Base-by-base conservation (phyloP, 2,797 vertebrate species). In the Delichon dasypus region DNA sequence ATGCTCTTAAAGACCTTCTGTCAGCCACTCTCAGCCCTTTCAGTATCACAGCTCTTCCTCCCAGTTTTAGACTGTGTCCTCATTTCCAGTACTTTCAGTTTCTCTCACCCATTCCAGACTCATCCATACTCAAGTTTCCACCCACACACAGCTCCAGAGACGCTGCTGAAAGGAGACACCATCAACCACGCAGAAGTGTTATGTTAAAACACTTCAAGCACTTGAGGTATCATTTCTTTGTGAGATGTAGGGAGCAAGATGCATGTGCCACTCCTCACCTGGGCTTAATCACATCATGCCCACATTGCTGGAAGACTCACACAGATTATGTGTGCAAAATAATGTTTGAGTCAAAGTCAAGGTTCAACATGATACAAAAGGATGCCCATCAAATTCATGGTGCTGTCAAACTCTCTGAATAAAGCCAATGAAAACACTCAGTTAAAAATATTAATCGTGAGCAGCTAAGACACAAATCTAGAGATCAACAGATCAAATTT, bases 71-170 rank as follows among this genome's bases (percentile, higher is more conserved):
- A 51, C 0, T 13, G 10, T 23, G 30, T 22, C 84, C 51, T 61
- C 7, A 62, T 87, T 89, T 78, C 44, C 61, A 82, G 11, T 7
- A 30, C 25, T 58, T 36, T 34, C 6, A 2, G 47, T 13, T 73
- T 79, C 74, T 62, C 81, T 66, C 45, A 66, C 6, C 40, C 53
- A 40, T 86, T 84, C 73, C 79, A 83, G 50, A 75, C 50, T 83
- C 57, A 91, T 50, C 89, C 36, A 11, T 19, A 29, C 40, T 54
- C 45, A 48, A 83, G 32, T 53, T 61, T 38, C 78, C 19, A 17
- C 87, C 81, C 22, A 87, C 75, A 55, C 73, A 38, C 48, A 89
- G 53, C 75, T 70, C 50, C 34, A 79, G 78, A 70, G 64, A 79
- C 0, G 0, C 6, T 61, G 57, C 57, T 42, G 51, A 58, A 44